Base-by-base conservation (phyloP, 2,888 invertebrate species). In the Ophion slaviceki region DNA sequence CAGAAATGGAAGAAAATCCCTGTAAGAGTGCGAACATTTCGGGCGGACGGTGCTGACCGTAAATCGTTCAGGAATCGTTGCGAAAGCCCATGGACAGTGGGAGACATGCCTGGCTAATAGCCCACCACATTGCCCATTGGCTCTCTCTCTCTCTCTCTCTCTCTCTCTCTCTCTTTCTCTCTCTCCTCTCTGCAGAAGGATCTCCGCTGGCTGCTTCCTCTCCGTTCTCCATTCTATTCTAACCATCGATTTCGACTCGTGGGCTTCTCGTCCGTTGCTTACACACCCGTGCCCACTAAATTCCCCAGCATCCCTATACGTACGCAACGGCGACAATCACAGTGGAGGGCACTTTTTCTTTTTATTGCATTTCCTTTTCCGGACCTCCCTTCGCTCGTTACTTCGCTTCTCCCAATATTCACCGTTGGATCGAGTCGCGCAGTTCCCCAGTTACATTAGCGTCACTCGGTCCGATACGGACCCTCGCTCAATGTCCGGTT, bases 341-440 rank as follows among this genome's bases (percentile, higher is more conserved):
- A 78, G 70, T 61, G 74, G 40, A 47, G 45, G 53, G 45, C 81
- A 82, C 57, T 85, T 86, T 67, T 86, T 67, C 68, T 80, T 84
- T 85, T 84, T 66, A 79, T 82, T 61, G 76, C 77, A 72, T 74
- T 47, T 75, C 82, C 75, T 62, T 79, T 70, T 40, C 62, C 78
- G 80, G 47, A 70, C 53, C 83, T 71, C 82, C 77, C 81, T 62
- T 72, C 71, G 78, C 68, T 82, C 85, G 68, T 87, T 87, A 78
- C 81, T 86, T 82, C 72, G 71, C 66, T 86, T 67, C 77, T 85
- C 81, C 82, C 82, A 82, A 81, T 84, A 80, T 82, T 81, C 77
- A 57, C 76, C 74, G 61, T n/a, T 72, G 80, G 77, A 59, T 83
- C 82, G 80, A 76, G 47, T 53, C 32, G 8, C 45, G 11, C 72